Evolutionary conservation across 2,888 invertebrate species (phyloP).

Genomic region (Conops quadrifasciatus): DNA sequence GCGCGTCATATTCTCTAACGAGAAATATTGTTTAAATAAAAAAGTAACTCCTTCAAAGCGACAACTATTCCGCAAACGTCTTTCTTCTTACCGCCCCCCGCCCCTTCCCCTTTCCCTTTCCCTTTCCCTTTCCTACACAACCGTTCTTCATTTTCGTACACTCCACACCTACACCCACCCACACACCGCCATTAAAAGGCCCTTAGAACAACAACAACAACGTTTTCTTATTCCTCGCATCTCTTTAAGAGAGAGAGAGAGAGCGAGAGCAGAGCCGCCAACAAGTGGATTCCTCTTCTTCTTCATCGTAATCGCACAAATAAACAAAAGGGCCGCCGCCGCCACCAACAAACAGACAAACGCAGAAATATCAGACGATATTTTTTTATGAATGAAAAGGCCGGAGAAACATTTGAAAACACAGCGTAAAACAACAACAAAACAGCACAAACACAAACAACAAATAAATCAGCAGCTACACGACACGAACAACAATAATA

Average conservation of each 20-base stretch:
- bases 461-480: slow-evolving; percentile 11
- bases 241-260: background rate
- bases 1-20: too few species aligned
- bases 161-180: too few species aligned
- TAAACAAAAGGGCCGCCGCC: background rate
- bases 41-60: too few species aligned
- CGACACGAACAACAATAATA: slow-evolving; percentile 3
- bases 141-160: too few species aligned
- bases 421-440: slow-evolving; percentile 33
- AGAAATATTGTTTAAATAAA: too few species aligned
- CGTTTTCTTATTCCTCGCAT: background rate
- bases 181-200: background rate
- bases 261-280: background rate
- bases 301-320: background rate
- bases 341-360: background rate
- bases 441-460: slow-evolving; percentile 7
- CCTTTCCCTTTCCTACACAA: background rate
- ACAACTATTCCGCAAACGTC: background rate
- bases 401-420: slow-evolving; percentile 27
- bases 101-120: background rate
- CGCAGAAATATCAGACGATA: background rate
- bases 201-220: background rate
- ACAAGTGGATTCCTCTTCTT: background rate
- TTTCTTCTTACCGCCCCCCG: background rate
- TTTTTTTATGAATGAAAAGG: slow-evolving; percentile 37